Percentiles rank a stretch among this genome's conserved stretches.
Conservation (phyloP, 2,113 vertebrate genomes). For the Brachionichthys hirsutus region DNA sequence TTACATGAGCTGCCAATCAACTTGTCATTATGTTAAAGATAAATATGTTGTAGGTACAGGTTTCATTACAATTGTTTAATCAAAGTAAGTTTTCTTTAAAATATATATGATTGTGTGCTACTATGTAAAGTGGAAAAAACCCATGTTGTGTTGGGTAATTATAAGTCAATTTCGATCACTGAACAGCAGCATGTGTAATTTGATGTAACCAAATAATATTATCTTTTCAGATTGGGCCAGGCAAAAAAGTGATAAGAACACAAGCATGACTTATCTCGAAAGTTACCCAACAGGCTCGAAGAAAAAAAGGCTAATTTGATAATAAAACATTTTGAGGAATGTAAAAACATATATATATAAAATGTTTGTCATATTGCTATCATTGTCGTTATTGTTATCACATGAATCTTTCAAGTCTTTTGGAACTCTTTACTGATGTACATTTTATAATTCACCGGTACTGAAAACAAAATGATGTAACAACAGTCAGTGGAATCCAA, state of each 20-base stretch:
- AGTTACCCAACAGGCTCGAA: neutral
- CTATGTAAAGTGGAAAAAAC: neutral
- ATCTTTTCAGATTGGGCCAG: slow-evolving; percentile 33
- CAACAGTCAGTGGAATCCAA: too few species aligned
- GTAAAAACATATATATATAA: neutral
- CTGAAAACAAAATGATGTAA: too few species aligned
- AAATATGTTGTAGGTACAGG: neutral
- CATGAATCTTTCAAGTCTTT: too few species aligned
- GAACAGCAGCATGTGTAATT: slow-evolving; percentile 14
- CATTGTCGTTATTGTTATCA: too few species aligned
- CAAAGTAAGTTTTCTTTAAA: too few species aligned
- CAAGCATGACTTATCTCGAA: slow-evolving; percentile 12
- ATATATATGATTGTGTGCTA: too few species aligned
- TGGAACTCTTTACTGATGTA: too few species aligned
- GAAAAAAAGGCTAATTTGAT: neutral
- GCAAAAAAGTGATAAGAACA: slow-evolving; percentile 29
- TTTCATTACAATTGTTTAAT: too few species aligned
- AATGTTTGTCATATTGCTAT: too few species aligned
- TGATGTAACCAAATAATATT: slow-evolving; percentile 53
- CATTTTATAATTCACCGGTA: too few species aligned
- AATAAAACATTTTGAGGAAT: neutral
- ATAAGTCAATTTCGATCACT: slow-evolving; percentile 10
- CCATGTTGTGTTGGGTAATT: neutral
- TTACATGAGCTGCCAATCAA: neutral
- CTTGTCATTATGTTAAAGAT: neutral